A percentile compares a stretch with the other conserved stretches of the same genome.
Evolutionary conservation across 1,140 invertebrate species (phyloP).

Genomic region (Callitettix versicolor): DNA sequence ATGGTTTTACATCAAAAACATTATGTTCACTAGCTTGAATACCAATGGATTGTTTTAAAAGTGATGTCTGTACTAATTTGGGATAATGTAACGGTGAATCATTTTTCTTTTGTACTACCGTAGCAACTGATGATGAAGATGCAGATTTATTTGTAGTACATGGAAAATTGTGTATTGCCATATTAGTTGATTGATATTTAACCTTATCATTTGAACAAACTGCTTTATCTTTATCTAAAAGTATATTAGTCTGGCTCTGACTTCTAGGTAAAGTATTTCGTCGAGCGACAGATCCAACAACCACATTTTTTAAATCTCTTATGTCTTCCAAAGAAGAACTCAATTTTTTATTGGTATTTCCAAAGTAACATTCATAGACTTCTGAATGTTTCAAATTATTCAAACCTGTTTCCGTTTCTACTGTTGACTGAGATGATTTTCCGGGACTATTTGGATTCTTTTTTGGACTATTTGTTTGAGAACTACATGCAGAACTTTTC

Average conservation of each 20-base stretch:
- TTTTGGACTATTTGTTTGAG: no score
- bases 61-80: slow-evolving; percentile 8
- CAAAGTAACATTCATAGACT: no score
- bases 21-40: slow-evolving; percentile 2
- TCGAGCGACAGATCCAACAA: background rate
- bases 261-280: slow-evolving; percentile 15
- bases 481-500: background rate
- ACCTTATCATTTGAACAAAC: background rate
- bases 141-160: slow-evolving; percentile 16
- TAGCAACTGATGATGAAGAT: slow-evolving; percentile 22
- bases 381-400: no score
- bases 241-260: slow-evolving; percentile 18
- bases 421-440: no score
- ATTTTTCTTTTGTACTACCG: slow-evolving; percentile 17
- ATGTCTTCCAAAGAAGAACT: slow-evolving; percentile 20
- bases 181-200: background rate
- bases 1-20: no score
- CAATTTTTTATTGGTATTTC: slow-evolving; percentile 5
- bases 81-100: slow-evolving; percentile 11
- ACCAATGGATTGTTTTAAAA: slow-evolving; percentile 7
- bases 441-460: no score
- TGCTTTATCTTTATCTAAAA: no score
- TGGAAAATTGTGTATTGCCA: background rate
- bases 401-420: no score
- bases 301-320: background rate